A percentile compares a stretch with the other conserved stretches of the same genome.
Conservation (phyloP, 2,888 invertebrate species). For the Biston stratarius region DNA sequence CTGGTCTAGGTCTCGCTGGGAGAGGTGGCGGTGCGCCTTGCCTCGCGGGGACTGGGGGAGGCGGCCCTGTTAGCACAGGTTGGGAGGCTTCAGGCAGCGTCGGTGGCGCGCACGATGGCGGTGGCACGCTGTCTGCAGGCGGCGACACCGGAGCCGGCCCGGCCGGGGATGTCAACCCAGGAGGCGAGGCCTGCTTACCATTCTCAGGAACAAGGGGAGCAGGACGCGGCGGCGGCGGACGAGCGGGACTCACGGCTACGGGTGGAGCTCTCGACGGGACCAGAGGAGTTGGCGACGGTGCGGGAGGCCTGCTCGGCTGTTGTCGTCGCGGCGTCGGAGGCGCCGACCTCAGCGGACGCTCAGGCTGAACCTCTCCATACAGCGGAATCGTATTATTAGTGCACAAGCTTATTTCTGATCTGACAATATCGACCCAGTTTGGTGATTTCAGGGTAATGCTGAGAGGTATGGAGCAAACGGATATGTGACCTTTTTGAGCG, state of each 20-base stretch:
- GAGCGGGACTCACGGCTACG: constrained; percentile 79
- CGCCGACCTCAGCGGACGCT: constrained; percentile 75
- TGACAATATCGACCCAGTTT: constrained; percentile 93
- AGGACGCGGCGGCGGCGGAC: constrained; percentile 88
- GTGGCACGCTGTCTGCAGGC: constrained; percentile 85
- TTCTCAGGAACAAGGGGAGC: constrained; percentile 84
- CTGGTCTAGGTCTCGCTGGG: constrained; percentile 87
- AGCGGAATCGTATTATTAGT: constrained; percentile 94
- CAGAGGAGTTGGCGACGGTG: constrained; percentile 84
- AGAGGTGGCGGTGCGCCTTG: constrained; percentile 88
- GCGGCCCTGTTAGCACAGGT: constrained; percentile 72
- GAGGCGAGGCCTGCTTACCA: constrained; percentile 64
- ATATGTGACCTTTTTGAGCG: constrained; percentile 83
- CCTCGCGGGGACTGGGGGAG: constrained; percentile 84
- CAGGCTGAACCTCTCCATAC: constrained; percentile 77
- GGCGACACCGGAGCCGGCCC: constrained; percentile 20
- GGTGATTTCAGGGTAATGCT: constrained; percentile 92
- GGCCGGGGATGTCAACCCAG: constrained; percentile 54
- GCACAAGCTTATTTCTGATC: constrained; percentile 94
- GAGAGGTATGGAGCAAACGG: constrained; percentile 89
- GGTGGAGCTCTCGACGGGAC: constrained; percentile 78
- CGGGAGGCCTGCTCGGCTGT: constrained; percentile 87
- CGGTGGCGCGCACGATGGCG: constrained; percentile 89
- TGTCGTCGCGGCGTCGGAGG: constrained; percentile 83
- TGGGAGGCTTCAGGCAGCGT: constrained; percentile 65